These are phyloP conservation scores for Oxyscelio sp. DNA, from an alignment of 2,888 invertebrate genomes.

Conservation along the genomic window DNA sequence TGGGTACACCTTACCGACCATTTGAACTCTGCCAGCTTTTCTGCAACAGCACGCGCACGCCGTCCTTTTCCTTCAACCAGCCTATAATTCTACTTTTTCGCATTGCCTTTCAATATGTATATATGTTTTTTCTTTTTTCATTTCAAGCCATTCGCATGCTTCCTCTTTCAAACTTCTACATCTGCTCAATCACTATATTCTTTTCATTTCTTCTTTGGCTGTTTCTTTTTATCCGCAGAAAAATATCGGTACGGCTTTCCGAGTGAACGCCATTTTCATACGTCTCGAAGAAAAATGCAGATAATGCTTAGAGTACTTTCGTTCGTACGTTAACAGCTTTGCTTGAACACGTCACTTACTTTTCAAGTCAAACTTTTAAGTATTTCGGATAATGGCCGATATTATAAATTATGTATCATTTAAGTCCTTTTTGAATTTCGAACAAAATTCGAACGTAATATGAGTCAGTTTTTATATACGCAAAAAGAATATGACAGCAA, in stretches of 20 bases:
- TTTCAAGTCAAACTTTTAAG: slow-evolving; percentile 17
- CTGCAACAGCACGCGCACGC: too few species aligned
- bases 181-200: slow-evolving; percentile 58
- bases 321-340: slow-evolving; percentile 58
- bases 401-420: slow-evolving; percentile 31
- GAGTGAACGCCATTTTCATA: slow-evolving; percentile 85
- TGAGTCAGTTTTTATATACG: too few species aligned
- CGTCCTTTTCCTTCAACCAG: too few species aligned
- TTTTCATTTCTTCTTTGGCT: slow-evolving; percentile 51
- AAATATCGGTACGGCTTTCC: slow-evolving; percentile 82
- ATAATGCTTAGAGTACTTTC: slow-evolving; percentile 60
- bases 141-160: slow-evolving; percentile 43
- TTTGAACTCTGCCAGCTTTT: too few species aligned
- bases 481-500: too few species aligned
- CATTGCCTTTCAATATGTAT: too few species aligned
- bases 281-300: slow-evolving; percentile 64
- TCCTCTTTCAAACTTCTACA: slow-evolving; percentile 48
- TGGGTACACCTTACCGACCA: too few species aligned
- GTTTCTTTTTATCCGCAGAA: slow-evolving; percentile 79
- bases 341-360: slow-evolving; percentile 41
- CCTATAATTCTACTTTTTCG: slow-evolving; percentile 66
- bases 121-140: slow-evolving; percentile 62
- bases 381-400: slow-evolving; percentile 15
- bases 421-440: too few species aligned
- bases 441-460: too few species aligned